Conservation (phyloP, 2,888 invertebrate species). For the Caradrina kadenii region DNA sequence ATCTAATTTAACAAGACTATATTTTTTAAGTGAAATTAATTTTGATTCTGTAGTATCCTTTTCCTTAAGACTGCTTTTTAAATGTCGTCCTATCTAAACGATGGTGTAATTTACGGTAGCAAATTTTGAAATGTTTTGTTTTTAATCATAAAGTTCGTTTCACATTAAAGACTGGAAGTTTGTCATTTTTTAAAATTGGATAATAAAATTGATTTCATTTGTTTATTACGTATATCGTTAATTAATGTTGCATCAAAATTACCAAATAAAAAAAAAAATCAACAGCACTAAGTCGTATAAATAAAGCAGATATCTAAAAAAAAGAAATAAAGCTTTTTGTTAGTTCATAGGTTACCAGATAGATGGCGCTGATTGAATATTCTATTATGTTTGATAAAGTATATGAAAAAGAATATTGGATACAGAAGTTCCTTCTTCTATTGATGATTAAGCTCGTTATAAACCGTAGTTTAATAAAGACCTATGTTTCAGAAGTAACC, state of each 20-base stretch:
- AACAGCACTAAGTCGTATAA: no score
- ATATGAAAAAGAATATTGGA: no score
- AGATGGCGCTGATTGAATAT: conserved; percentile 23
- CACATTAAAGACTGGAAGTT: conserved; percentile 3
- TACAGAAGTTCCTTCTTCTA: no score
- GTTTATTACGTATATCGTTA: no score
- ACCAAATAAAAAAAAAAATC: no score
- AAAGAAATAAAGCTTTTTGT: background rate
- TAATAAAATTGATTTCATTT: background rate
- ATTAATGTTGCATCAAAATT: no score
- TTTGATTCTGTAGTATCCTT: no score
- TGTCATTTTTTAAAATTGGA: background rate
- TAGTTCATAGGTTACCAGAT: background rate
- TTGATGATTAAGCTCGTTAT: no score
- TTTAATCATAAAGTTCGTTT: conserved; percentile 10
- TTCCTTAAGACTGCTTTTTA: conserved; percentile 20
- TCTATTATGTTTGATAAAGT: background rate
- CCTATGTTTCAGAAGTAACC: no score
- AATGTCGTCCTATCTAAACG: conserved; percentile 56
- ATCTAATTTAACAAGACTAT: no score
- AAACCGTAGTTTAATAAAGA: background rate
- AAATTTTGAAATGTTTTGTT: conserved; percentile 19
- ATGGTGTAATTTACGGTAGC: conserved; percentile 52
- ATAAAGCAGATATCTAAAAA: no score
- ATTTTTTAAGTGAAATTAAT: background rate